Base-by-base conservation (phyloP, 2,888 invertebrate genomes). In the Campopleginae sp. region DNA sequence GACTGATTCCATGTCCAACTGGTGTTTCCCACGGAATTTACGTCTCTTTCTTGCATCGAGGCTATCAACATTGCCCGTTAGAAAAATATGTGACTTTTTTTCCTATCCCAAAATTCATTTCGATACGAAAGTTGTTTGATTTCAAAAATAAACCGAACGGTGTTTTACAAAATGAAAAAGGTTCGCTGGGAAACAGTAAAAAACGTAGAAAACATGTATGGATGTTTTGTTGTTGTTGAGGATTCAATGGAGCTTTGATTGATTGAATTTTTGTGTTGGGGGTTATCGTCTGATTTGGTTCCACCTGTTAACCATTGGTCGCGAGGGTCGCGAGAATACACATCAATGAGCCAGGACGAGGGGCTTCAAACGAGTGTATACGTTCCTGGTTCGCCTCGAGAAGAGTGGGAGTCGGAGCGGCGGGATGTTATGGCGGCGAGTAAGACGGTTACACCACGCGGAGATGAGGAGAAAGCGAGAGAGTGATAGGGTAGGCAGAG, bases 341-440 rank as follows among this genome's bases (percentile, higher is more conserved):
- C 19, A 44, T 31, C 8, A 19, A 58, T 17, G 10, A 42, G 6
- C 0, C 14, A 19, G 0, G 12, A 3, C 65, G 23, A 76, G 75
- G 76, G 46, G 48, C 65, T 61, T 3, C 31, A 46, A 61, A 58
- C 33, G 51, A 31, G 19, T 63, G 48, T 58, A 31, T 74, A 85
- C 85, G 82, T 68, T 80, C 76, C 85, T 85, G 85, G 66, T 51
- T 58, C 10, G 58, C n/a, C 6, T 51, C n/a, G 48, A 63, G 48
- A 66, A 66, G 72, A 82, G 85, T 82, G 42, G 85, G 79, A 79
- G 75, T 46, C 46, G 27, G n/a, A 66, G 46, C 66, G 61, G 66
- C 66, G 61, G 66, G 51, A 44, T 71, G 78, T 63, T 46, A 63
- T 38, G 66, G 58, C 48, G 76, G 5, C 0, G 63, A 77, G 71